Percentiles rank a stretch among this genome's conserved stretches.
These are phyloP conservation scores for Lagodon rhomboides DNA, from an alignment of 2,797 vertebrate genomes.

Conservation along the genomic window DNA sequence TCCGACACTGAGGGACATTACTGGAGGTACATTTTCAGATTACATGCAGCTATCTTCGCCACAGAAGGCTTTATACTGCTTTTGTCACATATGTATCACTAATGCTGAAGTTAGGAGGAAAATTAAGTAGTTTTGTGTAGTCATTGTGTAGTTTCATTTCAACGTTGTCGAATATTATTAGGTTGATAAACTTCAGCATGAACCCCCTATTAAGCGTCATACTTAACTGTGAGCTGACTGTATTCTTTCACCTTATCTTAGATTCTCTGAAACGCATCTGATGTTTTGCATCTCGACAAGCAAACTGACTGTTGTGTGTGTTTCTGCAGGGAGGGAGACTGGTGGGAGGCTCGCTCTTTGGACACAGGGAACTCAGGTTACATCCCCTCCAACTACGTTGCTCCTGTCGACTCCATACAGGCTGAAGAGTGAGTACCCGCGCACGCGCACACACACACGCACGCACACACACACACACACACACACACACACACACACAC, in stretches of 20 bases:
- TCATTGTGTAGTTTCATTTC: not conserved
- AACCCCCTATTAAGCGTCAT: not conserved
- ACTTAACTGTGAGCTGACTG: not conserved
- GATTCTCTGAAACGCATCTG: no score
- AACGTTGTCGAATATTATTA: not conserved
- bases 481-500: conserved; percentile 16
- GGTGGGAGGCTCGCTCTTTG: conserved; percentile 98
- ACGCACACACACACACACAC: conserved; percentile 20
- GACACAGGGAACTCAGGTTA: conserved; percentile 93
- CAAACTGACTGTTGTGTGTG: not conserved
- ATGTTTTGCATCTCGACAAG: not conserved
- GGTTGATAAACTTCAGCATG: no score
- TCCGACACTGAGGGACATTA: no score
- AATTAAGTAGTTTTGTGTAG: not conserved
- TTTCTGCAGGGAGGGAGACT: conserved; percentile 92
- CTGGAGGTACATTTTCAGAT: no score
- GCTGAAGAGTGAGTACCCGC: conserved; percentile 93
- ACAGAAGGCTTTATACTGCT: no score
- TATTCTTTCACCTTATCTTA: not conserved
- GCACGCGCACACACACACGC: conserved; percentile 26
- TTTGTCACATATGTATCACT: no score
- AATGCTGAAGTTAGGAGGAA: not conserved
- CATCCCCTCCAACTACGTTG: conserved; percentile 98
- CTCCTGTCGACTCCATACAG: conserved; percentile 97
- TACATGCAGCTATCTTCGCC: no score